These are phyloP conservation scores for Vimba vimba DNA, from an alignment of 2,113 vertebrate genomes.

Conservation along the genomic window DNA sequence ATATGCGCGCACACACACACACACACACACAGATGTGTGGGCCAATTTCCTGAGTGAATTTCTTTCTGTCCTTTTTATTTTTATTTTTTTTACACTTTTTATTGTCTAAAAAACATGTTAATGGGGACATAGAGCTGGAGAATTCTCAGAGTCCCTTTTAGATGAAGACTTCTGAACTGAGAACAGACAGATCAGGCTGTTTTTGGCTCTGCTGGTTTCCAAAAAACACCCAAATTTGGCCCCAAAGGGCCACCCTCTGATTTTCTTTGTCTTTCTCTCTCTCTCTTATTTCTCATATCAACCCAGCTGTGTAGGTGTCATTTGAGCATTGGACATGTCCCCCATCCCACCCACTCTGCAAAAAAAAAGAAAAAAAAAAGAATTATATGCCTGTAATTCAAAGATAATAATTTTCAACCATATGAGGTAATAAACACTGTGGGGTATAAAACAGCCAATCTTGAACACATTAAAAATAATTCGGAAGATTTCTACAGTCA, in stretches of 20 bases:
- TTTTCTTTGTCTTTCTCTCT: neutral
- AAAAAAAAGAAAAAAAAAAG: no score
- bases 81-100: neutral
- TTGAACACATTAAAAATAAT: neutral
- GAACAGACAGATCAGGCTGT: slow-evolving; percentile 7
- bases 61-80: neutral
- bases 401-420: neutral
- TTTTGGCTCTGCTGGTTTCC: slow-evolving; percentile 20
- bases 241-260: slow-evolving; percentile 19
- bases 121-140: neutral
- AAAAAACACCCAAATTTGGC: slow-evolving; percentile 7
- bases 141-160: neutral
- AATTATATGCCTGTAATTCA: neutral
- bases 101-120: neutral
- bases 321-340: neutral
- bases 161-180: neutral
- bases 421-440: neutral
- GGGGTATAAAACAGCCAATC: neutral
- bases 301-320: neutral
- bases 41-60: neutral
- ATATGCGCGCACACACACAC: neutral
- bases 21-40: neutral
- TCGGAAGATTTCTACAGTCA: neutral
- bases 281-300: neutral
- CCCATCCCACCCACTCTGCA: neutral